Percentiles rank a stretch among this genome's conserved stretches.
Conservation (phyloP, 2,113 vertebrate species). For the Cygnus buccinator region DNA sequence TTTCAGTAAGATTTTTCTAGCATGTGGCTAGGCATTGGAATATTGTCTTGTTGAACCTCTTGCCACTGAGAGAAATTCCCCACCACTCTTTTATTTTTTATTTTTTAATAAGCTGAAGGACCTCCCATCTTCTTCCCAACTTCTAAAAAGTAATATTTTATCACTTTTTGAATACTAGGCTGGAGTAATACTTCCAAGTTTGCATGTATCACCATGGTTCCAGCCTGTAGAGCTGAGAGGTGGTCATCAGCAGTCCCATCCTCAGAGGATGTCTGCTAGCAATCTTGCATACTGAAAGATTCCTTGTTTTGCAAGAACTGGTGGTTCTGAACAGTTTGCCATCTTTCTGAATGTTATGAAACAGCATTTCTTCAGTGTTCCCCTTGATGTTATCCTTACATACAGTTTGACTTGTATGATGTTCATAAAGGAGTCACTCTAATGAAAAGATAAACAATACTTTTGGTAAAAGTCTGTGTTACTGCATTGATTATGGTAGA, state of each 20-base stretch:
- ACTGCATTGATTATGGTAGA: background rate
- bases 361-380: background rate
- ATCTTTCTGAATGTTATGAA: background rate
- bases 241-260: background rate
- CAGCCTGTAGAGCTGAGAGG: background rate
- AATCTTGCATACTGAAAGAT: background rate
- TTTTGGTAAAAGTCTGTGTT: background rate
- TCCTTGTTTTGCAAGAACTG: background rate
- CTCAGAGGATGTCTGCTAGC: background rate
- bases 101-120: background rate
- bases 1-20: background rate
- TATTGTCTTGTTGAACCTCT: background rate
- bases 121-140: background rate
- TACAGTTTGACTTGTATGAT: background rate
- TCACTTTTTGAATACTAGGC: background rate
- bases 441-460: background rate
- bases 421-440: background rate
- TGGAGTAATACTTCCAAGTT: background rate
- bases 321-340: background rate
- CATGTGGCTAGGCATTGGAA: background rate
- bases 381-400: background rate
- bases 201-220: background rate
- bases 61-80: background rate
- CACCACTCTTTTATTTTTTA: fast-evolving
- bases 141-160: background rate